A percentile compares a stretch with the other conserved stretches of the same genome.
phyloP scores from a whole-genome alignment of 92 coral and sea anemone species.

The Bergia puertoricense region DNA sequence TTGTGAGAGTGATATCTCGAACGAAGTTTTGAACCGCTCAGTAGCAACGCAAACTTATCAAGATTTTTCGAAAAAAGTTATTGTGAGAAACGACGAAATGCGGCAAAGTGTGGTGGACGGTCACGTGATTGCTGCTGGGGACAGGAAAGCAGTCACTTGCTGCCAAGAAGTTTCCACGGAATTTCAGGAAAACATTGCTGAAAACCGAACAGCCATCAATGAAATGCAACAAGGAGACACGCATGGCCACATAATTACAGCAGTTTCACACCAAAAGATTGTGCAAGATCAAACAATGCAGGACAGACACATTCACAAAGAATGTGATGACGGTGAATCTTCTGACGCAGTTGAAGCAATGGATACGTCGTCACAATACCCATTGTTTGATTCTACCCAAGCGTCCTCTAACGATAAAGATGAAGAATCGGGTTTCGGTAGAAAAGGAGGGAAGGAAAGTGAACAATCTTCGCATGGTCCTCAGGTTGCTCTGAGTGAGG shows the following conservation, averaged over 20 bases:
- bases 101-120: background rate
- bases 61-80: no score
- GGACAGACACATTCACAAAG: background rate
- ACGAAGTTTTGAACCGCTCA: background rate
- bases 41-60: background rate
- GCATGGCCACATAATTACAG: background rate
- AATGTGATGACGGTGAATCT: background rate
- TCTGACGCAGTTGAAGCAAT: background rate
- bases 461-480: background rate
- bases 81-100: background rate
- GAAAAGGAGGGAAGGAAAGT: background rate
- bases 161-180: background rate
- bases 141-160: background rate
- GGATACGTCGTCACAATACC: background rate
- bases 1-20: background rate
- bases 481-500: background rate
- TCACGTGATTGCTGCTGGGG: background rate
- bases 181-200: background rate
- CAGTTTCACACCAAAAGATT: background rate
- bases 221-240: background rate
- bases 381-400: no score
- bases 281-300: background rate
- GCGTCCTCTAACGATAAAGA: background rate
- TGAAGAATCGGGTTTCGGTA: background rate
- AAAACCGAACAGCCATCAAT: background rate